Percentiles rank a stretch among this genome's conserved stretches.
Evolutionary conservation across 2,888 invertebrate genomes (phyloP).

Genomic region (Xylota segnis): DNA sequence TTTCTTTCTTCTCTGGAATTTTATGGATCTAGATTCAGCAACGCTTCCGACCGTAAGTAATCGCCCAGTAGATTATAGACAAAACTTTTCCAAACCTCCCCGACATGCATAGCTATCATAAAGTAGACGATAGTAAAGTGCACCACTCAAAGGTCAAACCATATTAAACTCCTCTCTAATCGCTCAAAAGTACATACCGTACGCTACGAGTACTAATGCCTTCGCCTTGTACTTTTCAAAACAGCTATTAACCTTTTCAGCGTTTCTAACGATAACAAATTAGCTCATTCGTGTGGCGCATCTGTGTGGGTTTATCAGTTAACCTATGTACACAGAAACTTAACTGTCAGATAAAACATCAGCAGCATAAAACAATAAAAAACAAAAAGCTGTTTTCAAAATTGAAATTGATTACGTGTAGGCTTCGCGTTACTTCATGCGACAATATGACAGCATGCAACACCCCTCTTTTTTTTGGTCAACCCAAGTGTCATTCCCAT

Average conservation of each 20-base stretch:
- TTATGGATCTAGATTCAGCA: too few species aligned
- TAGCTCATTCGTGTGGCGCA: conserved; percentile 21
- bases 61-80: background rate
- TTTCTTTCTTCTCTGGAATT: too few species aligned
- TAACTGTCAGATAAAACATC: conserved; percentile 18
- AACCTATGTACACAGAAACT: background rate
- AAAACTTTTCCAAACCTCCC: background rate
- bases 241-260: conserved; percentile 60
- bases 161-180: conserved; percentile 4
- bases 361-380: conserved; percentile 9
- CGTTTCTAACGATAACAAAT: conserved; percentile 34
- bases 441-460: conserved; percentile 13
- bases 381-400: conserved; percentile 4
- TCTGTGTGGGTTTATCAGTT: conserved; percentile 19
- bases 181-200: background rate
- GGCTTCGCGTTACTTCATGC: conserved; percentile 1
- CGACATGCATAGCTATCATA: background rate
- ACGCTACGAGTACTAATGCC: background rate
- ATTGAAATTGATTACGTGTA: conserved; percentile 31
- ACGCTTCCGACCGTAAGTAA: background rate
- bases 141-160: conserved; percentile 10
- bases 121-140: background rate
- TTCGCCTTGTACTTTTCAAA: conserved; percentile 22
- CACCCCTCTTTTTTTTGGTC: background rate
- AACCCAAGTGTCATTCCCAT: conserved; percentile 19